Evolutionary conservation across 2,797 vertebrate species (phyloP).

Genomic region (Falco concolor): DNA sequence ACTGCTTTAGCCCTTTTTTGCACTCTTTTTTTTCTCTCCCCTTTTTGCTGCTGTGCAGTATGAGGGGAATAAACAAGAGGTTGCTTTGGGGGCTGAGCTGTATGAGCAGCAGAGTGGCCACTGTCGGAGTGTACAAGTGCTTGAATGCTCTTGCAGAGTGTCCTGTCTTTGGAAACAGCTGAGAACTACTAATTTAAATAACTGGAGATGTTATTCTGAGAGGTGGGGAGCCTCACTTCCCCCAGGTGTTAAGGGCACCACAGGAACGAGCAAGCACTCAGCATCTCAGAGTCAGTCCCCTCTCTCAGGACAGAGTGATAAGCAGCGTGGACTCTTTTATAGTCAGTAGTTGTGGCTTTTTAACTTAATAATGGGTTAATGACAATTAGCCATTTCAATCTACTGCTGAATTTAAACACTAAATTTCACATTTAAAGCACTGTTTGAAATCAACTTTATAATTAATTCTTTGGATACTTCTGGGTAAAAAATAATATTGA

Average conservation of each 20-base stretch:
- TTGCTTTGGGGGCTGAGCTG: background rate
- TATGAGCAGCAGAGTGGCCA: background rate
- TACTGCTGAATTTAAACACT: slow-evolving; percentile 2
- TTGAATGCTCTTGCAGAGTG: background rate
- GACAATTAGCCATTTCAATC: background rate
- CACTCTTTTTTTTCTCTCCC: background rate
- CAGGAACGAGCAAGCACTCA: background rate
- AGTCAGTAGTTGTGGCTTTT: background rate
- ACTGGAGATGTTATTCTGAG: background rate
- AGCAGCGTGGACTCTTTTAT: background rate
- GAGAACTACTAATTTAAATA: background rate
- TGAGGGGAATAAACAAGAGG: background rate
- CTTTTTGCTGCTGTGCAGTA: background rate
- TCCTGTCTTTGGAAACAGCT: background rate
- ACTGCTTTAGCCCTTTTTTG: background rate
- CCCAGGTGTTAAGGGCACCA: background rate
- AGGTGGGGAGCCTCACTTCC: background rate
- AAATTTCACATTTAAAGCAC: slow-evolving; percentile 6
- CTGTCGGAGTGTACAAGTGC: background rate
- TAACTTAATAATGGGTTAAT: background rate
- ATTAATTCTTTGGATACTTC: slow-evolving; percentile 12
- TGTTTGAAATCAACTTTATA: slow-evolving; percentile 22
- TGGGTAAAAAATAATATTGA: background rate
- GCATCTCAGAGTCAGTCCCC: background rate
- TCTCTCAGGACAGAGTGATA: background rate